These are phyloP conservation scores for Parauchenoglanis ngamensis DNA, from an alignment of 2,797 vertebrate genomes.

Conservation along the genomic window DNA sequence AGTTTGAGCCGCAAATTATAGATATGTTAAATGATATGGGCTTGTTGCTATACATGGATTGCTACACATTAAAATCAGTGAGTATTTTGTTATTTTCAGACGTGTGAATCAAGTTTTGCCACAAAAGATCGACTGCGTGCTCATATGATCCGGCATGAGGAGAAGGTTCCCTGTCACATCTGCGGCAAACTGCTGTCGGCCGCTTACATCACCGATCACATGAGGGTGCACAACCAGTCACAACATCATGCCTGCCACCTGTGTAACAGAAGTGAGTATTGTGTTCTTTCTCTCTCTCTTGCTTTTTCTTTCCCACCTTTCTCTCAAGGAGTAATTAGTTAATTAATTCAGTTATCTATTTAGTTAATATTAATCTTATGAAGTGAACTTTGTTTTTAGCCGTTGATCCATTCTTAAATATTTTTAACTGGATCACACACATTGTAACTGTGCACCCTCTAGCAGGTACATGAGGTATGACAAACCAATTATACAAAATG, in stretches of 20 bases:
- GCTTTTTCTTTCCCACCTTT: neutral
- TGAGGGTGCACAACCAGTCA: constrained; percentile 91
- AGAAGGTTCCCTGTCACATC: constrained; percentile 91
- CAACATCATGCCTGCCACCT: constrained; percentile 89
- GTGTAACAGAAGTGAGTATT: constrained; percentile 87
- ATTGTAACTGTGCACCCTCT: neutral
- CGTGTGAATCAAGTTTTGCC: constrained; percentile 89
- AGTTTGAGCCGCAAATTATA: neutral
- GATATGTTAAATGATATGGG: neutral
- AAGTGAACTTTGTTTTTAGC: neutral
- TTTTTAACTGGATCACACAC: neutral
- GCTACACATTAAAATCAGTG: neutral
- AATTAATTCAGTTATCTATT: neutral
- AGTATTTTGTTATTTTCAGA: constrained; percentile 59
- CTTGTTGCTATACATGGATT: neutral
- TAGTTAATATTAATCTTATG: neutral
- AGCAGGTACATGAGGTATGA: neutral
- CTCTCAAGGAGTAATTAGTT: neutral
- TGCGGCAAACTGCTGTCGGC: constrained; percentile 90
- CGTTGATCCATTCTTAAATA: neutral
- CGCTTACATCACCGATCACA: constrained; percentile 91
- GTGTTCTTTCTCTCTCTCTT: neutral
- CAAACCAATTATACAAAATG: neutral
- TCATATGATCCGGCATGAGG: constrained; percentile 89
- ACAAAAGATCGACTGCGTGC: constrained; percentile 88